A percentile compares a stretch with the other conserved stretches of the same genome.
Evolutionary conservation across 2,797 vertebrate species (phyloP).

Genomic region (Tamandua tetradactyla): DNA sequence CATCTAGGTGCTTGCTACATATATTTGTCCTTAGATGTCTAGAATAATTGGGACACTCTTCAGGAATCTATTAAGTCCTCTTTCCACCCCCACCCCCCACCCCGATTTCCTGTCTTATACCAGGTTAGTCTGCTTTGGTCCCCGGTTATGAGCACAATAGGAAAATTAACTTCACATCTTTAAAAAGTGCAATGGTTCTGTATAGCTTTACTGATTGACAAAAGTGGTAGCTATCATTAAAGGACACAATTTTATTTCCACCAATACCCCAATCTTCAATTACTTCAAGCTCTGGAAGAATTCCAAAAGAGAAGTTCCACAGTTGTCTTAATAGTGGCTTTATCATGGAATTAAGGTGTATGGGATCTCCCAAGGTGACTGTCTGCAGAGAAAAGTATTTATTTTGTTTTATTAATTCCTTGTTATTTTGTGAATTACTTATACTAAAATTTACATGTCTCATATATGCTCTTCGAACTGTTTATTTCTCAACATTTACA

Average conservation of each 20-base stretch:
- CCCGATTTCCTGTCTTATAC: neutral
- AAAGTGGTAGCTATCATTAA: neutral
- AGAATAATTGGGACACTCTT: neutral
- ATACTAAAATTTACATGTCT: neutral
- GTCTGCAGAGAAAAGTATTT: neutral
- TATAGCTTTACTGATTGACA: neutral
- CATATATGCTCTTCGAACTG: neutral
- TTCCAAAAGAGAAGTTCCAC: neutral
- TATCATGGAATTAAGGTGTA: neutral
- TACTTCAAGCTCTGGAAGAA: constrained; percentile 1
- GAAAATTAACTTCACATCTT: neutral
- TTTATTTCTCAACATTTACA: neutral
- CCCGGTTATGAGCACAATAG: neutral
- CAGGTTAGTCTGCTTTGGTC: neutral
- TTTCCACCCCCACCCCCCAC: too few species aligned
- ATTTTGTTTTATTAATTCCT: neutral
- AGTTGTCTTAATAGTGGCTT: neutral
- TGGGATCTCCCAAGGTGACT: neutral
- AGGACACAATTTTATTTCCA: neutral
- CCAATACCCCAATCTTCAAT: neutral
- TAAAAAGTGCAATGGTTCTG: neutral
- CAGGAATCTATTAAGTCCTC: neutral
- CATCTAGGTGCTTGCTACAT: neutral
- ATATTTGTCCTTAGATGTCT: neutral
- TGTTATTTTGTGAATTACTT: neutral